These are phyloP conservation scores for Kuschelorhynchus macadamiae DNA, from an alignment of 2,888 invertebrate genomes.

Conservation along the genomic window DNA sequence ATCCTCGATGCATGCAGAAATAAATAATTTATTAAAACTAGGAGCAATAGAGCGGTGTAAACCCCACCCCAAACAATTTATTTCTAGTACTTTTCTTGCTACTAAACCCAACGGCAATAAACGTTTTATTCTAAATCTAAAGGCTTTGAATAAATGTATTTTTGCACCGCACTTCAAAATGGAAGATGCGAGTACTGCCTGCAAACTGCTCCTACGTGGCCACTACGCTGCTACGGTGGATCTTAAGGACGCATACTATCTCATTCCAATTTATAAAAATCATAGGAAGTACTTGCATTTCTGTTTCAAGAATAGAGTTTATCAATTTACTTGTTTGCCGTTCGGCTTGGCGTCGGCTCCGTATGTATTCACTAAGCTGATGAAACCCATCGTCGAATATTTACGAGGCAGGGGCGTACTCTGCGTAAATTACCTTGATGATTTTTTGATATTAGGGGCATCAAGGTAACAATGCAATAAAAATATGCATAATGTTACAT, in stretches of 20 bases:
- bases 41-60: slow-evolving; percentile 15
- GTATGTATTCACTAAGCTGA: slow-evolving; percentile 53
- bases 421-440: no score
- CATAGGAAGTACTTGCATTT: slow-evolving; percentile 55
- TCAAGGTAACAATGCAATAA: slow-evolving; percentile 24
- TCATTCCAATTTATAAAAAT: slow-evolving; percentile 51
- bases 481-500: slow-evolving; percentile 4
- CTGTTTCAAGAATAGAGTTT: slow-evolving; percentile 48
- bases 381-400: slow-evolving; percentile 44
- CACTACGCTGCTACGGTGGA: slow-evolving; percentile 40
- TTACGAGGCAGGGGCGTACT: slow-evolving; percentile 40
- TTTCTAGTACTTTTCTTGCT: slow-evolving; percentile 28
- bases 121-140: slow-evolving; percentile 48
- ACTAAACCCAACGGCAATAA: slow-evolving; percentile 38
- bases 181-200: slow-evolving; percentile 51
- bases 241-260: slow-evolving; percentile 53
- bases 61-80: slow-evolving; percentile 14
- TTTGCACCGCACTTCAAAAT: slow-evolving; percentile 54
- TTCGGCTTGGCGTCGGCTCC: slow-evolving; percentile 54
- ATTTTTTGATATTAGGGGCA: slow-evolving; percentile 35
- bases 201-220: slow-evolving; percentile 41
- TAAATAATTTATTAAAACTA: background rate
- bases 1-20: no score
- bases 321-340: slow-evolving; percentile 55
- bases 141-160: slow-evolving; percentile 50